These are phyloP conservation scores for Premnoplex brunnescens DNA, from an alignment of 2,797 vertebrate genomes.

Conservation along the genomic window DNA sequence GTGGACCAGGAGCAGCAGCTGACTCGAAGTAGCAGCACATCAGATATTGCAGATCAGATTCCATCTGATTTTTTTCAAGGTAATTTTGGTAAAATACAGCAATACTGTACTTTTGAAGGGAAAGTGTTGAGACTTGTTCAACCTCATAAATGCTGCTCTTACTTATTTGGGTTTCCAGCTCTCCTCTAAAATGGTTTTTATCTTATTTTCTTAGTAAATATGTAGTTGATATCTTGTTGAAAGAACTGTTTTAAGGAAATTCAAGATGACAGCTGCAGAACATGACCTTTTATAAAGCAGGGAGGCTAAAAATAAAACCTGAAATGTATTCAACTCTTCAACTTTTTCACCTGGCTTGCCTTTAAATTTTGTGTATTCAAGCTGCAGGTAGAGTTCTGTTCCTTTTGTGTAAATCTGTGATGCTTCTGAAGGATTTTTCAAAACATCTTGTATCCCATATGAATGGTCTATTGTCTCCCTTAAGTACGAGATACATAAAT, in stretches of 20 bases:
- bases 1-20: slow-evolving; percentile 83
- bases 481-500: accelerated
- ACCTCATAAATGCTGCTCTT: not conserved
- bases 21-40: slow-evolving; percentile 91
- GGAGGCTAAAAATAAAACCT: not conserved
- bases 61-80: slow-evolving; percentile 83
- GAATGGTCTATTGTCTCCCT: not conserved
- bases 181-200: not conserved
- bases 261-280: not conserved
- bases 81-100: slow-evolving; percentile 31
- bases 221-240: not conserved
- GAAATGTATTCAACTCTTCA: not conserved
- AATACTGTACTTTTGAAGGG: not conserved
- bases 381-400: not conserved
- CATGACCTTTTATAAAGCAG: not conserved
- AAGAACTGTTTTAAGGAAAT: not conserved
- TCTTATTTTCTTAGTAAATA: not conserved
- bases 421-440: not conserved
- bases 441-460: not conserved
- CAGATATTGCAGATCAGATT: slow-evolving; percentile 89
- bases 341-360: not conserved
- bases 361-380: not conserved
- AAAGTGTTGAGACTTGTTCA: not conserved
- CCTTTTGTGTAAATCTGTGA: not conserved
- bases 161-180: not conserved